Evolutionary conservation across 2,797 vertebrate species (phyloP).

Genomic region (Triplophysa yarkandensis): DNA sequence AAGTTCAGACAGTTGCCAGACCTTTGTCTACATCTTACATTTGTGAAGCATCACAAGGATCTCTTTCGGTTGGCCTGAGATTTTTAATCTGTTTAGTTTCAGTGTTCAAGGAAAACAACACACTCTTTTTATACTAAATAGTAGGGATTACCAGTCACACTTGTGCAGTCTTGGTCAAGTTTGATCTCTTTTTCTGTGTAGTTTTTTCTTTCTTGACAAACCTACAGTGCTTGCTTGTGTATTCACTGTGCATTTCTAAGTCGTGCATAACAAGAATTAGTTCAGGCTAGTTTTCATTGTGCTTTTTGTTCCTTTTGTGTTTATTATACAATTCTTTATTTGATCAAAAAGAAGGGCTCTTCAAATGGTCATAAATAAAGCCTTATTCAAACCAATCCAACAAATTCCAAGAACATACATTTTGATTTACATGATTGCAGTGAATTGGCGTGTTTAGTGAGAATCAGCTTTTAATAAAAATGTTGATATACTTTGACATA

Average conservation of each 20-base stretch:
- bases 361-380: background rate
- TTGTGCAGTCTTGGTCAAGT: slow-evolving; percentile 18
- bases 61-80: slow-evolving; percentile 47
- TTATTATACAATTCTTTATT: background rate
- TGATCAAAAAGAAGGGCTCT: background rate
- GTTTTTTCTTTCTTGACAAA: background rate
- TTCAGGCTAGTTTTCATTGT: background rate
- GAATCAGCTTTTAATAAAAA: too few species aligned
- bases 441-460: too few species aligned
- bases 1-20: slow-evolving; percentile 69
- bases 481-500: too few species aligned
- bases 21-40: slow-evolving; percentile 66
- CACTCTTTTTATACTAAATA: slow-evolving; percentile 41
- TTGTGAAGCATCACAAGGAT: slow-evolving; percentile 62
- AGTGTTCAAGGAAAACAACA: slow-evolving; percentile 46
- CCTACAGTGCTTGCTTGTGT: background rate
- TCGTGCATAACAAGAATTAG: background rate
- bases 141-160: slow-evolving; percentile 32
- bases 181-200: slow-evolving; percentile 3
- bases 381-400: too few species aligned
- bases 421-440: too few species aligned
- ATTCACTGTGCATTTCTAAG: background rate
- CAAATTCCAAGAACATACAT: too few species aligned
- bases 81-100: slow-evolving; percentile 54
- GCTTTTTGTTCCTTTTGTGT: background rate